Conservation (phyloP, 2,888 invertebrate species). For the Theretra japonica region DNA sequence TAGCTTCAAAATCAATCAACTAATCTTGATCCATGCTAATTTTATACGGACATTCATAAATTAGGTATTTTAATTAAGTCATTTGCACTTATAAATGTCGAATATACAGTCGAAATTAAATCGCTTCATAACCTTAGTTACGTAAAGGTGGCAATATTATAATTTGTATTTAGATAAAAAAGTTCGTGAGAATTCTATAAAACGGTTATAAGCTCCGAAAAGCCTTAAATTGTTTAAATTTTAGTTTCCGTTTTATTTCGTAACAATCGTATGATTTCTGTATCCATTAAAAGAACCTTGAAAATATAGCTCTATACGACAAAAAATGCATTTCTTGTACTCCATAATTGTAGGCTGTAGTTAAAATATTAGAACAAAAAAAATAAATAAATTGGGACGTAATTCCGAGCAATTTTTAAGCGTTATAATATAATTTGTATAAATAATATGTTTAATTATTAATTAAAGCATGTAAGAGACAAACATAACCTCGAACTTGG, state of each 20-base stretch:
- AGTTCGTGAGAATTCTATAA: background rate
- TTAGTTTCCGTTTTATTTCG: too few species aligned
- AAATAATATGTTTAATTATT: background rate
- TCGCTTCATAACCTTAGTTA: background rate
- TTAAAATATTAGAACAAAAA: too few species aligned
- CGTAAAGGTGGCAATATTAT: background rate
- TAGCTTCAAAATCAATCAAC: background rate
- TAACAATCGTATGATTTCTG: too few species aligned
- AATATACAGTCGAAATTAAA: background rate
- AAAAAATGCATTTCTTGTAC: too few species aligned
- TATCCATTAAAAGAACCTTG: too few species aligned
- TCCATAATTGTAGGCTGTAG: too few species aligned
- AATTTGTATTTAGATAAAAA: background rate
- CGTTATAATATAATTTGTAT: background rate
- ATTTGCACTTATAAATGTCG: background rate
- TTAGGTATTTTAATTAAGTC: background rate
- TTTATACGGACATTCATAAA: background rate
- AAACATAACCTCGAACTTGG: conserved; percentile 43
- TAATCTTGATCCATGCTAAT: background rate
- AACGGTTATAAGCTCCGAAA: background rate
- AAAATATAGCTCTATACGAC: too few species aligned
- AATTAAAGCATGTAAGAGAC: background rate
- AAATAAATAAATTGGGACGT: too few species aligned
- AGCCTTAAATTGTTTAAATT: too few species aligned
- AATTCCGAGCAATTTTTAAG: too few species aligned